A percentile compares a stretch with the other conserved stretches of the same genome.
Evolutionary conservation across 2,797 vertebrate genomes (phyloP).

Genomic region (Mus caroli): DNA sequence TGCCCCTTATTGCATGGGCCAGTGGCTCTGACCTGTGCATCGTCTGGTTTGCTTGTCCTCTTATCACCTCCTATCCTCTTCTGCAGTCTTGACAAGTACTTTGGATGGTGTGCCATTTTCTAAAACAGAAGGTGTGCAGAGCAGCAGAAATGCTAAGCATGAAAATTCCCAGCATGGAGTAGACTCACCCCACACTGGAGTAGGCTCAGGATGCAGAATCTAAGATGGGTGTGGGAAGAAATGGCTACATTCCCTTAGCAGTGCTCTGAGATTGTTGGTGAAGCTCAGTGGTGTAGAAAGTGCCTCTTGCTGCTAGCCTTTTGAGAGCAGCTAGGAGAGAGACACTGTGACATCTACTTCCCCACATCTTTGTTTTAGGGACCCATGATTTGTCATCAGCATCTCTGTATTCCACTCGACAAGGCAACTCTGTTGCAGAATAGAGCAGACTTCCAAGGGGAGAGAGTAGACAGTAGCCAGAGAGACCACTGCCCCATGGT

Average conservation of each 20-base stretch:
- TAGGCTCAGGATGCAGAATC: background rate
- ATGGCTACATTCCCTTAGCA: background rate
- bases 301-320: background rate
- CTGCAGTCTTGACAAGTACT: background rate
- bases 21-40: background rate
- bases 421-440: background rate
- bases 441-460: background rate
- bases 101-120: background rate
- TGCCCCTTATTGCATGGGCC: background rate
- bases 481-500: background rate
- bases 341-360: rapidly evolving
- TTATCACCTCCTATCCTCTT: background rate
- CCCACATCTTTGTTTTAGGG: background rate
- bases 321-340: background rate
- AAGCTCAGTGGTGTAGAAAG: background rate
- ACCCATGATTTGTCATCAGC: background rate
- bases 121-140: background rate
- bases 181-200: background rate
- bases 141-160: background rate
- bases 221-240: background rate
- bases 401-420: background rate
- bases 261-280: background rate
- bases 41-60: background rate
- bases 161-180: background rate
- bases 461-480: background rate